phyloP scores from a whole-genome alignment of 2,113 vertebrate species.

The Phrynocephalus versicolor region DNA sequence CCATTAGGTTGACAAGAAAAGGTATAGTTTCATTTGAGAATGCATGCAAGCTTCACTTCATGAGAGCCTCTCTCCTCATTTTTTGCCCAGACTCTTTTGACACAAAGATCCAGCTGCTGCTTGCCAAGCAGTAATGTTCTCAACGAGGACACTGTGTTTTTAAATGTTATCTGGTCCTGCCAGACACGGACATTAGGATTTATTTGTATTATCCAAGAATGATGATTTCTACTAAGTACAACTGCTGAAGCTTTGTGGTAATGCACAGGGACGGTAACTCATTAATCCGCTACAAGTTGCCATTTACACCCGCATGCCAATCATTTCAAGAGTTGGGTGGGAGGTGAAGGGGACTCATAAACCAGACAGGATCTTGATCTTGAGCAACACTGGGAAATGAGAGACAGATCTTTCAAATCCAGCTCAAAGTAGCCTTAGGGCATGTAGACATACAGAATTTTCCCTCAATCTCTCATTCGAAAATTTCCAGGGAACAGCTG shows the following conservation, averaged over 20 bases:
- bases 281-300: neutral
- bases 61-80: neutral
- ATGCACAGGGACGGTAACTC: neutral
- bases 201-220: neutral
- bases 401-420: neutral
- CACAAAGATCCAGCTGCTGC: neutral
- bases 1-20: constrained; percentile 24
- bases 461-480: no score
- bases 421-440: neutral
- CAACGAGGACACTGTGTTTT: neutral
- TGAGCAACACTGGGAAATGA: neutral
- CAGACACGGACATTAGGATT: neutral
- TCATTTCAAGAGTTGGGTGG: neutral
- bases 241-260: neutral
- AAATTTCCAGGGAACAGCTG: no score
- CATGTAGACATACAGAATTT: no score
- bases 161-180: neutral
- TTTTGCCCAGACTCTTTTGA: constrained; percentile 7
- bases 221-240: neutral
- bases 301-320: neutral
- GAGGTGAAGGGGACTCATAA: neutral
- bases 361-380: neutral
- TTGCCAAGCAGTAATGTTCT: constrained; percentile 23
- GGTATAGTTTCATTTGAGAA: neutral
- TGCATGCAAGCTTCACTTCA: neutral